A percentile compares a stretch with the other conserved stretches of the same genome.
phyloP scores from a whole-genome alignment of 2,113 vertebrate species.

The Bos javanicus region DNA sequence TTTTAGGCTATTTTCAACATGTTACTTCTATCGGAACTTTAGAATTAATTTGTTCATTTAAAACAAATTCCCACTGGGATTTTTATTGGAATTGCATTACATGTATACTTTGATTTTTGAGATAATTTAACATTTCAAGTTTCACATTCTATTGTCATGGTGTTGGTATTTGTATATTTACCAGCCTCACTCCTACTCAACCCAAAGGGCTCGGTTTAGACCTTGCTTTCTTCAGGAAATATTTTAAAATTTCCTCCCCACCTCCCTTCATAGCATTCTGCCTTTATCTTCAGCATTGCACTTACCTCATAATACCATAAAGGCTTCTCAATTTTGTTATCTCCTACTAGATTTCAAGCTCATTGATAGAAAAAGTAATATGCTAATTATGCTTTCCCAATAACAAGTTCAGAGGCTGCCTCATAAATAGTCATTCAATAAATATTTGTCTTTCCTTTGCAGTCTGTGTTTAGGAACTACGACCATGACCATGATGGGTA shows the following conservation, averaged over 20 bases:
- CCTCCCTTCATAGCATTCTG: not conserved
- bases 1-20: not conserved
- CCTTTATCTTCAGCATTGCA: not conserved
- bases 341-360: not conserved
- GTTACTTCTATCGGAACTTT: not conserved
- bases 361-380: not conserved
- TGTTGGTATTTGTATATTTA: not conserved
- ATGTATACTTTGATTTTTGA: not conserved
- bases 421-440: not conserved
- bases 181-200: not conserved
- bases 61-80: not conserved
- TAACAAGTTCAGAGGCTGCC: not conserved
- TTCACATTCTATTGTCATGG: not conserved
- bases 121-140: not conserved
- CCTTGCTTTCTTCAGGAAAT: not conserved
- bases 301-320: not conserved
- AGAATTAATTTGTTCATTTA: not conserved
- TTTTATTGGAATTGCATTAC: not conserved
- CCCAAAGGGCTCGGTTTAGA: not conserved
- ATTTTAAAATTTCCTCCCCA: not conserved
- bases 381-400: not conserved
- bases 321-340: not conserved
- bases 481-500: slow-evolving; percentile 96
- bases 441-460: slow-evolving; percentile 50
- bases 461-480: slow-evolving; percentile 99